Base-by-base conservation (phyloP, 2,888 invertebrate species). In the Temnothorax unifasciatus region DNA sequence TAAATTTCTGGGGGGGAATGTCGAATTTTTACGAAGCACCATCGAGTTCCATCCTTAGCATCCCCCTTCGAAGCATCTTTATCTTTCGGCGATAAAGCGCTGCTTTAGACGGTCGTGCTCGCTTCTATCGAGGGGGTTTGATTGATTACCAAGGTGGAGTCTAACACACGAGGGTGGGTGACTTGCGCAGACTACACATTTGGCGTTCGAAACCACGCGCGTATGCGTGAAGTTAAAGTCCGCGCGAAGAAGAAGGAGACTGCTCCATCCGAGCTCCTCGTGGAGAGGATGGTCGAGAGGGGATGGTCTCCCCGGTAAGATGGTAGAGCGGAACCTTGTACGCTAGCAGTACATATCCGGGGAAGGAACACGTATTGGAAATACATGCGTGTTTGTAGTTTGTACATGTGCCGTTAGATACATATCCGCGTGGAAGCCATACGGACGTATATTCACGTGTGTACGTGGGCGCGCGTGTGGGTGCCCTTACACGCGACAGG, bases 111-210 rank as follows among this genome's bases (percentile, higher is more conserved):
- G 85, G 86, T 81, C 89, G 84, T 71, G 82, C 82, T 52, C 57
- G 54, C 68, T 50, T 82, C 77, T 47, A 82, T 85, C 76, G 71
- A 76, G 85, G 85, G 83, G 66, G 64, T 91, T 92, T 93, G 93
- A 93, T 93, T 93, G 93, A 93, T 93, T 92, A 91, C 85, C 89
- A 90, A 92, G 92, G 92, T 92, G 93, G 93, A 93, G 93, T 93
- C 92, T 92, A 89, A 92, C 90, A 90, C 90, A 90, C 91, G 86
- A 88, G 91, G 86, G 84, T 90, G 90, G 83, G 84, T 89, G 90
- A 91, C 90, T 89, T 91, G 91, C 92, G 91, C 91, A 91, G 91
- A 90, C 84, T 88, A 86, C 63, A 71, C 73, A 59, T 63, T 68
- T 25, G 76, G 44, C 5, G 82, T 11, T 29, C 50, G 57, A 13